Conservation (phyloP, 2,797 vertebrate genomes). For the Onychomys arenicola region DNA sequence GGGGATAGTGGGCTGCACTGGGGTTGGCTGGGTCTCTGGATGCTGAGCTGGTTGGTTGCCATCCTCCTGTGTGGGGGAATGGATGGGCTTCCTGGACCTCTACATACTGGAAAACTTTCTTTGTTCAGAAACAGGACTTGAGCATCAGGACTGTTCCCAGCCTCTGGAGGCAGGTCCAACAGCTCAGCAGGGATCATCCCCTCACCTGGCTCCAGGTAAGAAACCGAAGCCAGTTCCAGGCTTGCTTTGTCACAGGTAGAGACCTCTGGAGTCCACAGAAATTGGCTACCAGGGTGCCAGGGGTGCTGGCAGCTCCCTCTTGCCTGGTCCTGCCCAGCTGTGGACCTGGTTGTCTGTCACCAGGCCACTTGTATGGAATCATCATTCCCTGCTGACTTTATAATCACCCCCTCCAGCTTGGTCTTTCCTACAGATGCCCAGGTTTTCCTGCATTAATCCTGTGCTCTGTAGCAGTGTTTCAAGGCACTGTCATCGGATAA, state of each 20-base stretch:
- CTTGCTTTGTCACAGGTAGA: accelerated
- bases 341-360: background rate
- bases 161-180: background rate
- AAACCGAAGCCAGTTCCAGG: background rate
- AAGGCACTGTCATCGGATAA: conserved; percentile 44
- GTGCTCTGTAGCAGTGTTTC: background rate
- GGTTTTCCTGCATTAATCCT: background rate
- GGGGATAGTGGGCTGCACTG: accelerated
- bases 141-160: background rate
- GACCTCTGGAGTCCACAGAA: accelerated
- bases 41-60: background rate
- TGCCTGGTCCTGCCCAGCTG: accelerated
- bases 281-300: background rate
- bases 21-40: too few relatives aligned
- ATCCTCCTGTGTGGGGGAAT: too few relatives aligned
- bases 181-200: background rate
- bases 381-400: background rate
- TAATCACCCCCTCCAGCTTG: conserved; percentile 6
- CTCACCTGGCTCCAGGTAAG: background rate
- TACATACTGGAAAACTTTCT: background rate
- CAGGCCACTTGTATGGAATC: background rate
- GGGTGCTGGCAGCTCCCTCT: accelerated
- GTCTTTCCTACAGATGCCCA: conserved; percentile 44
- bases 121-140: background rate
- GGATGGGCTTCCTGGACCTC: background rate